Evolutionary conservation across 2,888 invertebrate species (phyloP).

Genomic region (Eucera pruinosa): DNA sequence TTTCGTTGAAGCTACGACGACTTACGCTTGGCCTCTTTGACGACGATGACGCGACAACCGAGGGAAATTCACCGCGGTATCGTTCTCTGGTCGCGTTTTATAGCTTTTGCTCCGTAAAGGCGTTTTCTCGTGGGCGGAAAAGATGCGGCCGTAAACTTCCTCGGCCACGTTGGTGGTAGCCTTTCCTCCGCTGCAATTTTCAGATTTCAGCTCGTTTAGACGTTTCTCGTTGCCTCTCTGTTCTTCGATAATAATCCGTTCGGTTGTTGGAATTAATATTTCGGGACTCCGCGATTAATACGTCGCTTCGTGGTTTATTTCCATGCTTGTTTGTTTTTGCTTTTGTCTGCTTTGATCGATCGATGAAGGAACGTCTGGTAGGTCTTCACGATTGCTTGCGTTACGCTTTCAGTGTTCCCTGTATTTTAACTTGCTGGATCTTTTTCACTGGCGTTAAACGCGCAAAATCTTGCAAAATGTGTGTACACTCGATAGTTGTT

Average conservation of each 20-base stretch:
- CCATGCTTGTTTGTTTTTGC: too few relatives aligned
- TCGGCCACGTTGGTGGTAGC: conserved; percentile 42
- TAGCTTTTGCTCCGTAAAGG: conserved; percentile 24
- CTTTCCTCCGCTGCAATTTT: conserved; percentile 36
- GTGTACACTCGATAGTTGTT: conserved; percentile 13
- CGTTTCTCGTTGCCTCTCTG: background rate
- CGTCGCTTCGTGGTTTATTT: background rate
- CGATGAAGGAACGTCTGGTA: conserved; percentile 10
- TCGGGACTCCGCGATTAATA: background rate
- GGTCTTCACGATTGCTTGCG: background rate
- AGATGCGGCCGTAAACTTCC: conserved; percentile 49
- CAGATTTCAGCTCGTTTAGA: conserved; percentile 27
- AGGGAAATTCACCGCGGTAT: conserved; percentile 47
- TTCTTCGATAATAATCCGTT: background rate
- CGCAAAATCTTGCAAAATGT: conserved; percentile 14
- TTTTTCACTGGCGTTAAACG: conserved; percentile 18
- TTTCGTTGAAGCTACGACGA: conserved; percentile 5
- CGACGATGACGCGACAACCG: conserved; percentile 23
- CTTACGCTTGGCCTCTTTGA: background rate
- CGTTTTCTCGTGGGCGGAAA: conserved; percentile 42
- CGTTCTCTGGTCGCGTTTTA: conserved; percentile 39
- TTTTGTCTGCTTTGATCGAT: background rate
- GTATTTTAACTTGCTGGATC: too few relatives aligned
- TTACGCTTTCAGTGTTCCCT: too few relatives aligned
- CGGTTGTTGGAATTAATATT: background rate